Evolutionary conservation across 2,888 invertebrate species (phyloP).

Genomic region (Zeuzera pyrina): DNA sequence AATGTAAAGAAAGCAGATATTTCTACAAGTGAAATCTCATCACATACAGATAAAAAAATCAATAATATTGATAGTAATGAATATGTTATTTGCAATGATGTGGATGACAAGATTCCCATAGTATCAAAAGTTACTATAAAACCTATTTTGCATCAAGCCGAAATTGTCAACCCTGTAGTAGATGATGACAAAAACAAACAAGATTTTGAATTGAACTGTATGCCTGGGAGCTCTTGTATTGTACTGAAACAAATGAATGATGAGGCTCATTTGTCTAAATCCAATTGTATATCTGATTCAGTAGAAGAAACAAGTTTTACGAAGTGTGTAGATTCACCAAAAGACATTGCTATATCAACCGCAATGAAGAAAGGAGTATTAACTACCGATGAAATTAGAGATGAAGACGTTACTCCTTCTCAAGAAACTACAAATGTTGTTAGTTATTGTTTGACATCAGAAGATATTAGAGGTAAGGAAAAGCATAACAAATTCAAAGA

Average conservation of each 20-base stretch:
- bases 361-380: no score
- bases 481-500: no score
- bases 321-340: background rate
- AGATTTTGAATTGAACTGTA: background rate
- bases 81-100: constrained; percentile 35
- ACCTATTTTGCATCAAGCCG: constrained; percentile 33
- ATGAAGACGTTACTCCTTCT: no score
- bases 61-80: constrained; percentile 25
- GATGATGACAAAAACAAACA: constrained; percentile 14
- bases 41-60: constrained; percentile 19
- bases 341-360: no score
- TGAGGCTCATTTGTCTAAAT: background rate
- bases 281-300: background rate
- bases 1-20: constrained; percentile 52
- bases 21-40: constrained; percentile 28
- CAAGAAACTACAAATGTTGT: no score
- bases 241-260: background rate
- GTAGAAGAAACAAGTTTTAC: background rate
- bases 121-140: constrained; percentile 49
- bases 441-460: no score
- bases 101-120: constrained; percentile 26
- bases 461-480: no score
- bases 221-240: background rate
- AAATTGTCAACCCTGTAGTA: constrained; percentile 6
- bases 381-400: no score